Conservation (phyloP, 2,888 invertebrate species). For the Drosophila antonietae region DNA sequence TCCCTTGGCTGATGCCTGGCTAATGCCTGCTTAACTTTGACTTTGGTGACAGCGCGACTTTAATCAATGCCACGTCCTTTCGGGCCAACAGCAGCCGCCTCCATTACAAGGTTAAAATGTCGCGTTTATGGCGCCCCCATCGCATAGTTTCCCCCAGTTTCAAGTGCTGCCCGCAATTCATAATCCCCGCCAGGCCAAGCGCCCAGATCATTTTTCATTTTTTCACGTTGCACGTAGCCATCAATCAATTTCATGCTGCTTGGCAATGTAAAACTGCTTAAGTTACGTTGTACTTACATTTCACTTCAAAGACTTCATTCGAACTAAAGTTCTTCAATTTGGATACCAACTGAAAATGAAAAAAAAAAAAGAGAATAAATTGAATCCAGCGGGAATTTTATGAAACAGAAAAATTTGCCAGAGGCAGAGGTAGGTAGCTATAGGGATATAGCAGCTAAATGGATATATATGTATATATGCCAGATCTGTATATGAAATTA, state of each 20-base stretch:
- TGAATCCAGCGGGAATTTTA: neutral
- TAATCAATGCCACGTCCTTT: slow-evolving; percentile 65
- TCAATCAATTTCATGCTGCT: slow-evolving; percentile 77
- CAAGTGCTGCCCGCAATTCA: slow-evolving; percentile 45
- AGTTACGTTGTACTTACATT: slow-evolving; percentile 76
- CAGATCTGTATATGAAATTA: neutral
- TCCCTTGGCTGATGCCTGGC: slow-evolving; percentile 31
- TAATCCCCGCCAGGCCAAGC: slow-evolving; percentile 44
- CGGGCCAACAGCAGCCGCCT: slow-evolving; percentile 9
- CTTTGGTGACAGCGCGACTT: slow-evolving; percentile 68
- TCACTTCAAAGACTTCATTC: slow-evolving; percentile 57
- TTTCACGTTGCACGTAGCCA: slow-evolving; percentile 59
- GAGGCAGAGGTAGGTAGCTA: neutral
- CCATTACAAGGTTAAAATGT: slow-evolving; percentile 54
- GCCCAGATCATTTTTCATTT: slow-evolving; percentile 72
- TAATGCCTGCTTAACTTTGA: slow-evolving; percentile 77
- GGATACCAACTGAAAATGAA: neutral
- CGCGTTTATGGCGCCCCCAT: neutral
- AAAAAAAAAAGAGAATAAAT: too few relatives aligned
- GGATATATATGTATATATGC: too few relatives aligned
- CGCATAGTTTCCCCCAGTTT: slow-evolving; percentile 35
- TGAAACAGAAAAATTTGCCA: neutral
- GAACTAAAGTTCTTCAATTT: slow-evolving; percentile 16
- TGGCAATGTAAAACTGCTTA: slow-evolving; percentile 76
- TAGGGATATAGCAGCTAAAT: too few relatives aligned